A percentile compares a stretch with the other conserved stretches of the same genome.
phyloP scores from a whole-genome alignment of 1,140 invertebrate species.

The Philopotamus ludificatus region DNA sequence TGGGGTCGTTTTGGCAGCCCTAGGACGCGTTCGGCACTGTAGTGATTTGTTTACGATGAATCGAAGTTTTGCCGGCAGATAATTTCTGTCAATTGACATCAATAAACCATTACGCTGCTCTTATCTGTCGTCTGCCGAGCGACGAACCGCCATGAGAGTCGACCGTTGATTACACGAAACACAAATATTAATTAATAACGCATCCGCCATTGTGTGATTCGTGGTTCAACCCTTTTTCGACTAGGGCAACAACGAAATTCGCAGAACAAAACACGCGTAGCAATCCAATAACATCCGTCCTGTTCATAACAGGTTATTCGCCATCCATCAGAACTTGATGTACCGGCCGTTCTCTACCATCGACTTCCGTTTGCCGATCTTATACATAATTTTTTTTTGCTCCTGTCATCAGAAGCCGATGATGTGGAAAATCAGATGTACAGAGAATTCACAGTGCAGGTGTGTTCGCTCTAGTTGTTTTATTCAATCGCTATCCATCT shows the following conservation, averaged over 20 bases:
- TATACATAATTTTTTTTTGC: background rate
- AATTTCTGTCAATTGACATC: constrained; percentile 26
- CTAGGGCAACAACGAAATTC: background rate
- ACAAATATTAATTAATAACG: too few relatives aligned
- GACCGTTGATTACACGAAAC: too few relatives aligned
- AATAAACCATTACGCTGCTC: constrained; percentile 8
- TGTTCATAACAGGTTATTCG: background rate
- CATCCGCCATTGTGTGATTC: background rate
- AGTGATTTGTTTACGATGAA: constrained; percentile 22
- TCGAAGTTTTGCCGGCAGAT: constrained; percentile 11
- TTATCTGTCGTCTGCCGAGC: constrained; percentile 9
- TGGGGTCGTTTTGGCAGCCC: background rate
- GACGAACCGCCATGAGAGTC: too few relatives aligned
- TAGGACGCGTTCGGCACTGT: background rate
- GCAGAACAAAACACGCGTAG: too few relatives aligned
- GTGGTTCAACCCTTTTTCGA: background rate
- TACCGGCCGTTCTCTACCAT: constrained; percentile 3
- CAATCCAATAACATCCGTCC: background rate
- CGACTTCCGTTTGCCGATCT: constrained; percentile 7
- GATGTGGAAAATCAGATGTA: constrained; percentile 16
- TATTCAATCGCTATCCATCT: too few relatives aligned
- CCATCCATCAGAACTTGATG: background rate
- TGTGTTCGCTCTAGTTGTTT: too few relatives aligned
- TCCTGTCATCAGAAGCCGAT: background rate
- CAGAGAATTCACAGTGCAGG: too few relatives aligned